phyloP scores from a whole-genome alignment of 2,797 vertebrate species.

The Scolopax rusticola region DNA sequence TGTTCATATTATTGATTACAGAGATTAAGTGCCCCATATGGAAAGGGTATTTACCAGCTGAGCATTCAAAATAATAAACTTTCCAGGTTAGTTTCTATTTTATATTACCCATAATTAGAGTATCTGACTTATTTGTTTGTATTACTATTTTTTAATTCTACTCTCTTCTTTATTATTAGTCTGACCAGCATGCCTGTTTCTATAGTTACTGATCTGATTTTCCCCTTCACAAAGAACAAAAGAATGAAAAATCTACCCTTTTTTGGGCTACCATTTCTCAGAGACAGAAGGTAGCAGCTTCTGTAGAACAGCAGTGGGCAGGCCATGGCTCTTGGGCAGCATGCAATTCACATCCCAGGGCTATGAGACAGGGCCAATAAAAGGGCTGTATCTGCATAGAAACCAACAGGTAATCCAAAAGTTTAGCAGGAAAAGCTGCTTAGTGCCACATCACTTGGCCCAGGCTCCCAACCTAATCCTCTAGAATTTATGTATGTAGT shows the following conservation, averaged over 20 bases:
- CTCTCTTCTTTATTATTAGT: neutral
- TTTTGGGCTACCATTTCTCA: neutral
- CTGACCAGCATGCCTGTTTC: neutral
- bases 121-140: neutral
- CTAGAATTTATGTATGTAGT: fast-evolving
- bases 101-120: neutral
- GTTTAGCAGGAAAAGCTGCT: neutral
- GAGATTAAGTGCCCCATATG: neutral
- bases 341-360: fast-evolving
- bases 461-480: neutral
- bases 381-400: neutral
- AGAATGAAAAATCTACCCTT: neutral
- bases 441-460: neutral
- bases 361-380: fast-evolving
- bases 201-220: neutral
- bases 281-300: neutral
- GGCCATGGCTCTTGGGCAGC: neutral
- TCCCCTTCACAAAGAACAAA: neutral
- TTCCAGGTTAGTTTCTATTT: neutral
- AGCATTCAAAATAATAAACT: neutral
- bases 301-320: neutral
- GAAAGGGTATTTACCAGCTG: neutral
- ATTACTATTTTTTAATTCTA: neutral
- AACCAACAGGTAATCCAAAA: neutral
- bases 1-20: neutral